Evolutionary conservation across 2,888 invertebrate genomes (phyloP), one percentile per base, ranked within the genome.

Genomic region (Emesis castigata): DNA sequence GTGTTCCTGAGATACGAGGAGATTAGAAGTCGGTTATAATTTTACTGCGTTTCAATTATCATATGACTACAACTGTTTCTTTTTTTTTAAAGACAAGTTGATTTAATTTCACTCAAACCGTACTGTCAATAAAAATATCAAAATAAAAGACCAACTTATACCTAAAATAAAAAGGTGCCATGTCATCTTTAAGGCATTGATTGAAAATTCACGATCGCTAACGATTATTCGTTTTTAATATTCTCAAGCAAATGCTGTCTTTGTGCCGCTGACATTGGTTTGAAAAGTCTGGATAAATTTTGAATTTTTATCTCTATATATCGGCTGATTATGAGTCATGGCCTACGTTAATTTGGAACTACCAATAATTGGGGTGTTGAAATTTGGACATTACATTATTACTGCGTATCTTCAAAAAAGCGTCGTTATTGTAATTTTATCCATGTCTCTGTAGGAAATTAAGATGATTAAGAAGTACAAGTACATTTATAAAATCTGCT

Each of bases 121-220:
- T 39, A 39, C 39, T 56, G 9, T 11, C 18, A 56, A 58, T 58
- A 58, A 58, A 58, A 14, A 18, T 58, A 14, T 58, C 1, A 22
- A 58, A 58, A 22, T 22, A 58, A 58, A 20, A 39, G 11, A 58
- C 22, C 58, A 58, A 22, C 20, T 20, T 11, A 58, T 58, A 22
- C 58, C 58, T 58, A 22, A 58, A 58, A 58, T 58, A 58, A 58
- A 56, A 58, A 58, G 22, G 58, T 58, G 58, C 58, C 5, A 18
- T 58, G 14, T 56, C 14, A 48, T 16, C 7, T 20, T 20, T 58
- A 20, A 58, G 56, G 56, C 14, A 18, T 58, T 22, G 56, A 20
- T 58, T 20, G 14, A 22, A 58, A 58, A 20, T 58, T 58, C 6
- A 58, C 20, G 11, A 58, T 58, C 56, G 56, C 56, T 22, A 20